These are phyloP conservation scores for Yponomeuta evonymella DNA, from an alignment of 2,888 invertebrate species.

Conservation along the genomic window DNA sequence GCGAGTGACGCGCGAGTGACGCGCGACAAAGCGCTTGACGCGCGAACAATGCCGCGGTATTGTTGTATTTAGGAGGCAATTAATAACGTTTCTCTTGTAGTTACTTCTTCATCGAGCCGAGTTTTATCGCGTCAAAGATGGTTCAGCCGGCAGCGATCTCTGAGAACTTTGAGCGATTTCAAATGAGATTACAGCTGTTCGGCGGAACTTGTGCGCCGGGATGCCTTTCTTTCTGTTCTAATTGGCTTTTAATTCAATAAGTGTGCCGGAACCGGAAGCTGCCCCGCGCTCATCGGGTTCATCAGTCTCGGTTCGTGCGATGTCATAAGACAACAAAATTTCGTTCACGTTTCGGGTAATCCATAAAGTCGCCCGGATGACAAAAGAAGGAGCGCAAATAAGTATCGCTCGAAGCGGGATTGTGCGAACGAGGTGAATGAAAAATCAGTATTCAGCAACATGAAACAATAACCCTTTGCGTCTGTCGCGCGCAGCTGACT, in stretches of 20 bases:
- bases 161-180: slow-evolving; percentile 12
- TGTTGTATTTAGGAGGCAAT: slow-evolving; percentile 38
- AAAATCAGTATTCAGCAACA: slow-evolving; percentile 9
- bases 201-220: neutral
- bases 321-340: neutral
- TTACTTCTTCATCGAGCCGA: neutral
- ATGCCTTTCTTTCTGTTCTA: neutral
- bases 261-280: neutral
- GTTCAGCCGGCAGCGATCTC: neutral
- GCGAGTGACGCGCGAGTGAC: slow-evolving; percentile 12
- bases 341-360: neutral
- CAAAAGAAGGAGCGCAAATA: neutral
- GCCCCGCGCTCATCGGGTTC: neutral
- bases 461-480: slow-evolving; percentile 11
- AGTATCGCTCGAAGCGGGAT: neutral
- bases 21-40: slow-evolving; percentile 21
- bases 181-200: slow-evolving; percentile 2
- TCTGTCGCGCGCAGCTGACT: slow-evolving; percentile 2
- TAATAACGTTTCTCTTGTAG: slow-evolving; percentile 30
- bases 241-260: slow-evolving; percentile 3
- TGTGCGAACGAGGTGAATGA: neutral
- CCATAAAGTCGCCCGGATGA: neutral
- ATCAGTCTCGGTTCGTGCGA: too few relatives aligned
- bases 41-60: slow-evolving; percentile 39
- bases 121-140: neutral